Percentiles rank a stretch among this genome's conserved stretches.
phyloP scores from a whole-genome alignment of 2,797 vertebrate genomes.

The Lemur catta region DNA sequence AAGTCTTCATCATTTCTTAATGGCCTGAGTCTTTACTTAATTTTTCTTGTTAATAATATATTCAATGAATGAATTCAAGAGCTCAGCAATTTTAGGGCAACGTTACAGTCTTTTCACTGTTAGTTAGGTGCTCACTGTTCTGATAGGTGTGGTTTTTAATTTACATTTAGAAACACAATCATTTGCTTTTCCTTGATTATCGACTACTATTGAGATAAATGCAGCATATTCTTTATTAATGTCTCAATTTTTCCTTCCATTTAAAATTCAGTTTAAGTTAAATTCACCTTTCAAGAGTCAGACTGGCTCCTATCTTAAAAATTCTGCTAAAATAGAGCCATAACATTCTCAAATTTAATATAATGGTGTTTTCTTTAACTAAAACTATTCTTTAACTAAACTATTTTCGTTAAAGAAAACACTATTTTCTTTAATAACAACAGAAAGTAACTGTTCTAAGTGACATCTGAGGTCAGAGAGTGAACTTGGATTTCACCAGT shows the following conservation, averaged over 20 bases:
- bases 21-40: neutral
- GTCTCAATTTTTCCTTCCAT: neutral
- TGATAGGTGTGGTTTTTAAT: conserved; percentile 19
- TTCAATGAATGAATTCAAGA: conserved; percentile 11
- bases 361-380: neutral
- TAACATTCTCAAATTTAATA: neutral
- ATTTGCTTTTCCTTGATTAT: conserved; percentile 32
- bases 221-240: neutral
- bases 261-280: conserved; percentile 1
- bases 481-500: neutral
- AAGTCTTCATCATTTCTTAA: neutral
- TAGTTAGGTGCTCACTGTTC: neutral
- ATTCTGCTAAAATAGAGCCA: neutral
- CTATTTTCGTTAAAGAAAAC: neutral
- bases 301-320: neutral
- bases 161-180: neutral
- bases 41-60: conserved; percentile 22
- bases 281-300: neutral
- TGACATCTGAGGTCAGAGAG: neutral
- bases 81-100: neutral
- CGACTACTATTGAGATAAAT: neutral
- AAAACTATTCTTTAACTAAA: neutral
- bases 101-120: neutral
- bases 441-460: neutral
- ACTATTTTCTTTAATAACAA: neutral